These are phyloP conservation scores for Subacronicta megacephala DNA, from an alignment of 2,888 invertebrate genomes.

Conservation along the genomic window DNA sequence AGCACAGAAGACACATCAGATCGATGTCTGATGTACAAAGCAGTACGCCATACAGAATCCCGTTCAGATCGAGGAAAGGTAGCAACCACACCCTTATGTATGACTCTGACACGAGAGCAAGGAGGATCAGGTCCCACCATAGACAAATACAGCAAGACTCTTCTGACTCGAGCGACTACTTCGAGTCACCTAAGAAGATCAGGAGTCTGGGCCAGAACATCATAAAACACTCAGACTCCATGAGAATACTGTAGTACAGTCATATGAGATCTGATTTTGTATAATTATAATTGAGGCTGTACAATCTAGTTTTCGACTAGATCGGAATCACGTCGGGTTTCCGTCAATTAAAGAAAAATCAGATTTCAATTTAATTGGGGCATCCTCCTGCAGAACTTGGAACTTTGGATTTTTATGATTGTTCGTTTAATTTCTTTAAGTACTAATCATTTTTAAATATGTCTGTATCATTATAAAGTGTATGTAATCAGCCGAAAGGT, in stretches of 20 bases:
- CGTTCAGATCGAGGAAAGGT: slow-evolving; percentile 75
- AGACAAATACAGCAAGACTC: slow-evolving; percentile 74
- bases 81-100: slow-evolving; percentile 78
- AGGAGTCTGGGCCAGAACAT: slow-evolving; percentile 79
- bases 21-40: slow-evolving; percentile 87
- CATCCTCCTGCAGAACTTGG: slow-evolving; percentile 9
- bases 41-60: slow-evolving; percentile 81
- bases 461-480: slow-evolving; percentile 8
- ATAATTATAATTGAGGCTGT: slow-evolving; percentile 68
- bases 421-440: slow-evolving; percentile 12
- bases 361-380: slow-evolving; percentile 28
- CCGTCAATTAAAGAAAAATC: slow-evolving; percentile 26
- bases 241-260: slow-evolving; percentile 79
- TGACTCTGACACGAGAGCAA: slow-evolving; percentile 81
- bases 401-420: slow-evolving; percentile 8
- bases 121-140: slow-evolving; percentile 72
- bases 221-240: slow-evolving; percentile 83
- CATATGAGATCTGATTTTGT: slow-evolving; percentile 64
- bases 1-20: slow-evolving; percentile 80
- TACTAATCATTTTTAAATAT: slow-evolving; percentile 5
- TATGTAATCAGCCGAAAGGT: slow-evolving; percentile 10
- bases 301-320: slow-evolving; percentile 70
- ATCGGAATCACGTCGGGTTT: slow-evolving; percentile 62
- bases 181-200: slow-evolving; percentile 72
- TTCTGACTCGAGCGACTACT: slow-evolving; percentile 81